Percentiles rank a stretch among this genome's conserved stretches.
Conservation (phyloP, 2,888 invertebrate species). For the Lochmaea capreae region DNA sequence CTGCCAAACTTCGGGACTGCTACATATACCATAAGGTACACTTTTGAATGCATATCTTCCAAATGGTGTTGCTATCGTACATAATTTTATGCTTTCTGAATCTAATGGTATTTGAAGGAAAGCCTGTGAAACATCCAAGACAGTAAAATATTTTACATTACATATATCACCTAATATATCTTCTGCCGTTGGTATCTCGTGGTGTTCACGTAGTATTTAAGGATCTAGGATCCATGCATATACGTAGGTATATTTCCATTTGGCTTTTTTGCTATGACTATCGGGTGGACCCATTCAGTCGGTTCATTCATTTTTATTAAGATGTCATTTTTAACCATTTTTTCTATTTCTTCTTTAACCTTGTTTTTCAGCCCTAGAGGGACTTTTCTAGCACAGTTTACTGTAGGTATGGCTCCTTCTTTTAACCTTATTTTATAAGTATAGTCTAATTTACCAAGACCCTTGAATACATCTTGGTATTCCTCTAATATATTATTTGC, state of each 20-base stretch:
- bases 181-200: slow-evolving; percentile 4
- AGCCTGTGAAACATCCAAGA: background rate
- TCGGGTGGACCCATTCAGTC: background rate
- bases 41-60: background rate
- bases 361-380: background rate
- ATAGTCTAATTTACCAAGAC: background rate
- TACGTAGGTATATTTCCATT: background rate
- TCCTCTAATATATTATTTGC: too few relatives aligned
- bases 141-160: background rate
- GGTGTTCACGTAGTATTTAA: background rate
- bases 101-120: slow-evolving; percentile 9
- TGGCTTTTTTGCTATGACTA: background rate
- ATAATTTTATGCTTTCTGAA: background rate
- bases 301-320: background rate
- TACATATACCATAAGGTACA: background rate
- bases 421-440: background rate
- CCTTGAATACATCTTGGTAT: background rate
- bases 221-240: slow-evolving; percentile 6
- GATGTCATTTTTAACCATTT: slow-evolving; percentile 3
- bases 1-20: background rate
- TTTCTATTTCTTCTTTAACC: background rate
- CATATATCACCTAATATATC: slow-evolving; percentile 1
- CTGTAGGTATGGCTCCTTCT: background rate
- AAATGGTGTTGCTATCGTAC: slow-evolving; percentile 7
- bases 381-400: background rate